Conservation (phyloP, 1,140 invertebrate genomes). For the Ruditapes philippinarum region DNA sequence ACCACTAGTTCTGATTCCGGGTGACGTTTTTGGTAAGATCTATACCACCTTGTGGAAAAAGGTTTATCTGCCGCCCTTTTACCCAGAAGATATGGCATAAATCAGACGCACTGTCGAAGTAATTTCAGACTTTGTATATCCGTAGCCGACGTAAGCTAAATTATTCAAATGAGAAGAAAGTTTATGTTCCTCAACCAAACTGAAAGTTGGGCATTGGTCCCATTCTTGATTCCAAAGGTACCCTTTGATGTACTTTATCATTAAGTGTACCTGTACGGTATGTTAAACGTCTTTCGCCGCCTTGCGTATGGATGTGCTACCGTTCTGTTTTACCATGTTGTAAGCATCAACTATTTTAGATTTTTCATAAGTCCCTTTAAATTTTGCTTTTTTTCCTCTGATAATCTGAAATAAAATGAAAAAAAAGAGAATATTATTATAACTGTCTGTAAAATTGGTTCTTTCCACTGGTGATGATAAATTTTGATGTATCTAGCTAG, state of each 20-base stretch:
- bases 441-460: neutral
- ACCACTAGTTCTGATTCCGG: neutral
- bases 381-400: neutral
- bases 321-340: neutral
- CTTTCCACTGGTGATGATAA: no score
- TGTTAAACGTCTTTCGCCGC: neutral
- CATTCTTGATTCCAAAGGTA: neutral
- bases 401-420: neutral
- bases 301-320: neutral
- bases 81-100: neutral
- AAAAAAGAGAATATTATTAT: no score
- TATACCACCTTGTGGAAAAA: neutral
- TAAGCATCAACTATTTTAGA: neutral
- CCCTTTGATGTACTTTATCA: neutral
- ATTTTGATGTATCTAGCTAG: no score
- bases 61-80: neutral
- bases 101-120: neutral
- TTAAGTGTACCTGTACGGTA: neutral
- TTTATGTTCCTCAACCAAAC: neutral
- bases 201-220: neutral
- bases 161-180: neutral
- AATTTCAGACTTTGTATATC: neutral
- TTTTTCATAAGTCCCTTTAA: neutral
- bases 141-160: neutral
- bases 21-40: neutral